Evolutionary conservation across 2,113 vertebrate genomes (phyloP).

Genomic region (Leuciscus idus): DNA sequence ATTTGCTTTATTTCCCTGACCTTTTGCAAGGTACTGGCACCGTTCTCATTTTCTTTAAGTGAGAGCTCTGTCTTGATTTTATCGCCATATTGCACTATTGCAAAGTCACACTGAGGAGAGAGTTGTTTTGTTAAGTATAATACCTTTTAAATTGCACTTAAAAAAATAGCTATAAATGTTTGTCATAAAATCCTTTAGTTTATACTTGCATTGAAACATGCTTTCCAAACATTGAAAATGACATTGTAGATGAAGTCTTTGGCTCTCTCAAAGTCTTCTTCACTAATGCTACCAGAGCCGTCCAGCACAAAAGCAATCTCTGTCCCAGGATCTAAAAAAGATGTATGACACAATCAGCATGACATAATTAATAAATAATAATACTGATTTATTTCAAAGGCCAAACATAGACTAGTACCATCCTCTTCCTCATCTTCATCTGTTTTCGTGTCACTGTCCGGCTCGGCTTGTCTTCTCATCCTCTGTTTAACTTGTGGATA

Average conservation of each 20-base stretch:
- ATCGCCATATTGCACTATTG: constrained; percentile 75
- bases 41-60: constrained; percentile 66
- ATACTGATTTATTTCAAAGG: neutral
- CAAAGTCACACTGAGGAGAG: constrained; percentile 75
- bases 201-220: constrained; percentile 75
- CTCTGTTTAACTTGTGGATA: constrained; percentile 1
- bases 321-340: constrained; percentile 36
- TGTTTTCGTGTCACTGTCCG: constrained; percentile 1
- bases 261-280: constrained; percentile 75
- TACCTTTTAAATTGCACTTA: neutral
- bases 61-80: constrained; percentile 74
- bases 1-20: constrained; percentile 72
- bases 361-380: neutral
- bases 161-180: neutral
- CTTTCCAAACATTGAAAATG: constrained; percentile 72
- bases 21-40: constrained; percentile 61
- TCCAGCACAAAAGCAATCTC: constrained; percentile 55
- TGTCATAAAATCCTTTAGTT: neutral
- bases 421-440: constrained; percentile 49
- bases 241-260: constrained; percentile 79
- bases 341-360: neutral
- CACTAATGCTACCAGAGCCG: constrained; percentile 73
- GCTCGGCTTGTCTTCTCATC: constrained; percentile 48
- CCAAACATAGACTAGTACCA: constrained; percentile 7
- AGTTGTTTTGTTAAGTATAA: neutral